A percentile compares a stretch with the other conserved stretches of the same genome.
These are phyloP conservation scores for Montipora capitata DNA, from an alignment of 92 coral and sea anemone species.

Conservation along the genomic window DNA sequence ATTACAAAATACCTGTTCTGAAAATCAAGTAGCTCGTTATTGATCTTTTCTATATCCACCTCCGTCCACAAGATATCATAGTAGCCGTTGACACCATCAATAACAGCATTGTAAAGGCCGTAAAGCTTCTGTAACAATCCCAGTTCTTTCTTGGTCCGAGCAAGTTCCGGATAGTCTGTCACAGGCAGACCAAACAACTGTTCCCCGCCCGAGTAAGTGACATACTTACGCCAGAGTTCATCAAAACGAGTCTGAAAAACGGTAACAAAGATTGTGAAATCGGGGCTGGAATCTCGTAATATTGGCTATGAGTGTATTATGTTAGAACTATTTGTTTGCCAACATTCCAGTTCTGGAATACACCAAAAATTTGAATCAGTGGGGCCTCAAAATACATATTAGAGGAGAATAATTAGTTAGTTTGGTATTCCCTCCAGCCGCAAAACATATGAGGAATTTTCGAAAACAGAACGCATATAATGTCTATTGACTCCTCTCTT, in stretches of 20 bases:
- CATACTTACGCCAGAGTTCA: conserved; percentile 89
- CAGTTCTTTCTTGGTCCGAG: conserved; percentile 90
- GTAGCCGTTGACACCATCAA: conserved; percentile 92
- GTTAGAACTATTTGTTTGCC: no score
- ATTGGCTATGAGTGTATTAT: no score
- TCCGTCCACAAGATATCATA: conserved; percentile 94
- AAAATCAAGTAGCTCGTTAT: conserved; percentile 87
- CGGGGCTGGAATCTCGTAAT: no score
- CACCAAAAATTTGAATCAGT: no score
- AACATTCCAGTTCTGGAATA: no score
- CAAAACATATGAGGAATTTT: no score
- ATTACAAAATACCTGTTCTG: conserved; percentile 81
- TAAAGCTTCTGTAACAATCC: conserved; percentile 90
- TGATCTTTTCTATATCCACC: conserved; percentile 93
- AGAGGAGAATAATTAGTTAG: no score
- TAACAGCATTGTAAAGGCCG: conserved; percentile 91
- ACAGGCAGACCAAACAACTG: conserved; percentile 90
- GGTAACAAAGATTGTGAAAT: no score
- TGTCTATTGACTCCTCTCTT: no score
- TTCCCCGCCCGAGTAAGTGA: conserved; percentile 93
- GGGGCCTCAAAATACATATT: no score
- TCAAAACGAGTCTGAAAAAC: conserved; percentile 82
- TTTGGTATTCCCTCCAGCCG: no score
- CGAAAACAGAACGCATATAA: no score
- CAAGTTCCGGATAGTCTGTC: conserved; percentile 89